Evolutionary conservation across 2,797 vertebrate genomes (phyloP).

Genomic region (Rhyacichthys aspro): DNA sequence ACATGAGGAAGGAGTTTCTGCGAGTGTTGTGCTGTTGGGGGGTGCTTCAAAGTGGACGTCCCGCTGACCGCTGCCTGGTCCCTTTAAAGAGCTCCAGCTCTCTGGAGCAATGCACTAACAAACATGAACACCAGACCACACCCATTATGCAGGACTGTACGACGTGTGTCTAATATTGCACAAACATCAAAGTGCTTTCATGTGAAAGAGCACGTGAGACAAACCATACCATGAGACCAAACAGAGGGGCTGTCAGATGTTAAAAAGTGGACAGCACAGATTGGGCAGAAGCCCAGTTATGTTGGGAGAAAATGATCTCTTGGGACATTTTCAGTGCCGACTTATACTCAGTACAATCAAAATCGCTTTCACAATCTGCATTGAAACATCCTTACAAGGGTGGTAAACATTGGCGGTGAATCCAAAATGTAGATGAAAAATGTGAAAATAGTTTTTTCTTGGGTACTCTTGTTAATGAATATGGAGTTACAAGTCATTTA

Average conservation of each 20-base stretch:
- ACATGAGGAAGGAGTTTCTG: conserved; percentile 92
- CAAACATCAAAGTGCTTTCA: conserved; percentile 7
- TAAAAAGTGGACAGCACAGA: conserved; percentile 17
- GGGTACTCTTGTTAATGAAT: conserved; percentile 53
- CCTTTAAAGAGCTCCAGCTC: conserved; percentile 91
- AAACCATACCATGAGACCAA: conserved; percentile 7
- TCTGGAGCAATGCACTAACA: conserved; percentile 85
- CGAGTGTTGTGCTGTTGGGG: conserved; percentile 88
- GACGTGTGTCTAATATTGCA: conserved; percentile 84
- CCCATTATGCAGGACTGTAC: conserved; percentile 88
- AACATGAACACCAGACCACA: conserved; percentile 81
- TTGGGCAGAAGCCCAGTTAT: conserved; percentile 21
- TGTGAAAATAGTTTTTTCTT: conserved; percentile 61
- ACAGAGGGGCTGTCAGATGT: conserved; percentile 22
- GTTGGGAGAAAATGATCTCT: conserved; percentile 11
- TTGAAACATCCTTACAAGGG: conserved; percentile 23
- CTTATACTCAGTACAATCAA: conserved; percentile 44
- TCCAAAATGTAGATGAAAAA: conserved; percentile 43
- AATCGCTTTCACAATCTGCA: conserved; percentile 55
- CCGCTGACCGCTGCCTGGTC: conserved; percentile 81
- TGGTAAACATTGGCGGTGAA: conserved; percentile 25
- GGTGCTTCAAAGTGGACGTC: conserved; percentile 67
- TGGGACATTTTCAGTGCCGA: conserved; percentile 23
- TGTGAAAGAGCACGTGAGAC: conserved; percentile 6
- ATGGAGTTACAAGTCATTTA: conserved; percentile 49